A percentile compares a stretch with the other conserved stretches of the same genome.
phyloP scores from a whole-genome alignment of 2,113 vertebrate species.

The Melozone crissalis region DNA sequence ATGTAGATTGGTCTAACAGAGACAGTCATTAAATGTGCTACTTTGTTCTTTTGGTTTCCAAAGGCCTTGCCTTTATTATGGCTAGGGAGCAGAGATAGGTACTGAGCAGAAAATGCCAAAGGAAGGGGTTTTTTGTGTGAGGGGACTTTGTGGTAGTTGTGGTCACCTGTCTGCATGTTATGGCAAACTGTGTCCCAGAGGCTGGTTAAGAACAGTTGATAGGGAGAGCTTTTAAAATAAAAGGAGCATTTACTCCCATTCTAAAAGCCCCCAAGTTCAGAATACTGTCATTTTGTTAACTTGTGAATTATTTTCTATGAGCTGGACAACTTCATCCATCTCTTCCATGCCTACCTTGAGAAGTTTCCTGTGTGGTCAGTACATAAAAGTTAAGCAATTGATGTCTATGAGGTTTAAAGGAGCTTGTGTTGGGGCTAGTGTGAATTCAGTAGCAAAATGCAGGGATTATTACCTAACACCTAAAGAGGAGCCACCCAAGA shows the following conservation, averaged over 20 bases:
- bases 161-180: neutral
- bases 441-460: neutral
- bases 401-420: neutral
- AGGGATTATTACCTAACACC: neutral
- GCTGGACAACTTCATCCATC: neutral
- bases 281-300: neutral
- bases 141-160: neutral
- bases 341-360: neutral
- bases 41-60: neutral
- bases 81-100: neutral
- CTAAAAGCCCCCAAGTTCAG: neutral
- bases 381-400: neutral
- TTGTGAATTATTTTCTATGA: neutral
- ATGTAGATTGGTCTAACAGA: neutral
- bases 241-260: neutral
- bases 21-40: neutral
- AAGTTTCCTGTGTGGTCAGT: conserved; percentile 33
- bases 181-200: neutral
- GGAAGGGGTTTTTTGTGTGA: neutral
- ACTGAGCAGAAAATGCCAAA: neutral
- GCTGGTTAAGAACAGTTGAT: neutral
- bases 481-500: conserved; percentile 1
- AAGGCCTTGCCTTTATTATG: neutral
- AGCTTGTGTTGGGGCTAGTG: neutral
- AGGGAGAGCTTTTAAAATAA: neutral